These are phyloP conservation scores for Luperina nickerlii DNA, from an alignment of 2,888 invertebrate species.

Conservation along the genomic window DNA sequence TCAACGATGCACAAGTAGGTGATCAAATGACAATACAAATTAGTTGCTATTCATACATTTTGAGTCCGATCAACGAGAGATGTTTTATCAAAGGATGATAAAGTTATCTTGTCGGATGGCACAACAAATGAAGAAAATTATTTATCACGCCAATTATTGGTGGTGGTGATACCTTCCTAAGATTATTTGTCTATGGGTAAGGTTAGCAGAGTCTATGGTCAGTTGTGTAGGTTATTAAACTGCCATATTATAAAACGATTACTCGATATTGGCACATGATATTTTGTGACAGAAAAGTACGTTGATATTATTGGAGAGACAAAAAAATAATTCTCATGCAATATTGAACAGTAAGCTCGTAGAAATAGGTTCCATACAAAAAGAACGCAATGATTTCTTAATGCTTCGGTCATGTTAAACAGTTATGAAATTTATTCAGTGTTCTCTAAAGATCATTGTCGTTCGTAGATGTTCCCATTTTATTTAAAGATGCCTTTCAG, in stretches of 20 bases:
- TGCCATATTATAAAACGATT: slow-evolving; percentile 21
- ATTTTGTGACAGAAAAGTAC: slow-evolving; percentile 12
- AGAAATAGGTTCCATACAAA: slow-evolving; percentile 14
- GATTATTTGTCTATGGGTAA: slow-evolving; percentile 27
- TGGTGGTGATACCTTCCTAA: slow-evolving; percentile 4
- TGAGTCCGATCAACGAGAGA: slow-evolving; percentile 6
- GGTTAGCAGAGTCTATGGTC: slow-evolving; percentile 14
- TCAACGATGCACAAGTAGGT: slow-evolving; percentile 59
- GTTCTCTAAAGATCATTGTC: slow-evolving; percentile 16
- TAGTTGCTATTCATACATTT: slow-evolving; percentile 42
- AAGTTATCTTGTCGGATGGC: slow-evolving; percentile 21
- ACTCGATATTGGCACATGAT: slow-evolving; percentile 16
- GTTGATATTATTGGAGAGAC: slow-evolving; percentile 29
- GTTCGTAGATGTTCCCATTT: slow-evolving; percentile 2
- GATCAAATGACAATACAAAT: slow-evolving; percentile 63
- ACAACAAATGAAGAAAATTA: slow-evolving; percentile 21
- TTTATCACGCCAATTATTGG: neutral
- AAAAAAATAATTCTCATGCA: neutral
- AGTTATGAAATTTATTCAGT: too few species aligned
- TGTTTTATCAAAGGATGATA: slow-evolving; percentile 4
- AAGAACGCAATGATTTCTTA: neutral
- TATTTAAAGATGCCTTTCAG: neutral
- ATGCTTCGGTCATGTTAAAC: neutral
- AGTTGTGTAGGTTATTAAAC: slow-evolving; percentile 1
- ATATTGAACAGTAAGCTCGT: slow-evolving; percentile 20